Base-by-base conservation (phyloP, 2,113 vertebrate species). In the Dipodomys spectabilis region DNA sequence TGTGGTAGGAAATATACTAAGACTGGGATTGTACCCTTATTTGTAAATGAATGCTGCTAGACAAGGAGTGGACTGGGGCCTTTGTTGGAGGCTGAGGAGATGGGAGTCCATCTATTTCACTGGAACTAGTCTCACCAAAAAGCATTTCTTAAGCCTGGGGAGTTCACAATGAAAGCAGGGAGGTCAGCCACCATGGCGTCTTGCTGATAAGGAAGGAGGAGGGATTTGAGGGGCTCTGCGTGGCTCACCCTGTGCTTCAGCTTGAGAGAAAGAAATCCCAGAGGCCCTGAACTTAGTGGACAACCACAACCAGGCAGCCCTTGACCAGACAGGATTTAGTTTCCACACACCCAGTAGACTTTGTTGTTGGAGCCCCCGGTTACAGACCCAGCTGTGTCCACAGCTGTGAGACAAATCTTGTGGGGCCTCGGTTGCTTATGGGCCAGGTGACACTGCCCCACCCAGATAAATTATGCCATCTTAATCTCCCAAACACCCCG, bases 401-500 rank as follows among this genome's bases (percentile, higher is more conserved):
- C 75, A 39, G 0, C 32, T n/a, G 23, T 5, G 18, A 10, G 35
- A 13, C 30, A 45, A 39, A 3, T 32, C 45, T 10, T 22, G 0
- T 5, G 2, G 18, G 9, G 6, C 44, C 19, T 57, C 53, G 0
- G 0, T 71, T 65, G 25, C 71, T 86, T 35, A 6, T 7, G 7
- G n/a, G 7, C 18, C 6, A 1, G 2, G 8, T n/a, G 57, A 28
- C 10, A 2, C 5, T 9, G 71, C 28, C 45, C 7, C 10, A 71
- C 22, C 91, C 20, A 10, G 23, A 5, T 27, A 1, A 49, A 25
- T 28, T 0, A 28, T 1, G 5, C 3, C 28, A 19, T 8, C 20
- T 19, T n/a, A n/a, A 7, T 44, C 30, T 32, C 13, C 7, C 44
- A 0, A 45, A 64, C 2, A 3, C 13, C 57, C 32, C 23, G 32